Evolutionary conservation across 1,140 invertebrate species (phyloP).

Genomic region (Nomia melanderi): DNA sequence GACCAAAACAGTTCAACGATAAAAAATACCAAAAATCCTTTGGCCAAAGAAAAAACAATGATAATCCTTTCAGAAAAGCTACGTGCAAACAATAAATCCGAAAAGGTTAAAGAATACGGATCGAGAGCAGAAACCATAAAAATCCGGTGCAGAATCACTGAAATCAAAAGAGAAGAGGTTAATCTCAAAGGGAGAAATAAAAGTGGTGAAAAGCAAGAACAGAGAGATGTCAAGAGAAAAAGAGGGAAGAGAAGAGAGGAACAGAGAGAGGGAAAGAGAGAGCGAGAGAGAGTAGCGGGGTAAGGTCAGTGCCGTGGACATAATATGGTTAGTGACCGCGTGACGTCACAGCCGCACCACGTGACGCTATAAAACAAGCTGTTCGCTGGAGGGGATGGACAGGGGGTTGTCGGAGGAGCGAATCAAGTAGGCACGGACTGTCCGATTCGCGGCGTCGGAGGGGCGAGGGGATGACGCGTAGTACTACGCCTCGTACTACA

Average conservation of each 20-base stretch:
- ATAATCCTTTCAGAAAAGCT: too few relatives aligned
- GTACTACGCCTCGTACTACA: conserved; percentile 78
- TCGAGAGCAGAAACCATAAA: too few relatives aligned
- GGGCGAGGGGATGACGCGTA: conserved; percentile 55
- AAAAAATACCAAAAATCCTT: too few relatives aligned
- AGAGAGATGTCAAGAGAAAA: background rate
- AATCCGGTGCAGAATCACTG: too few relatives aligned
- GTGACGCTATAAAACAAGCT: conserved; percentile 62
- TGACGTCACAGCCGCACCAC: conserved; percentile 63
- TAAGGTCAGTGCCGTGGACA: conserved; percentile 75
- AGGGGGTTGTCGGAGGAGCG: background rate
- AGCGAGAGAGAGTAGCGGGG: conserved; percentile 31
- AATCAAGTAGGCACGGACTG: conserved; percentile 24
- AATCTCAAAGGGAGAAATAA: background rate
- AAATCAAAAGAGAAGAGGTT: too few relatives aligned
- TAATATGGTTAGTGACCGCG: conserved; percentile 73
- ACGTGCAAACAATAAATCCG: too few relatives aligned
- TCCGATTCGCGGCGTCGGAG: conserved; percentile 29
- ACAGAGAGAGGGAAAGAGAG: background rate
- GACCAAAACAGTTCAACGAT: too few relatives aligned
- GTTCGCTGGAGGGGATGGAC: background rate
- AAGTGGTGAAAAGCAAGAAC: too few relatives aligned
- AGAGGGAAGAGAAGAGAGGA: too few relatives aligned
- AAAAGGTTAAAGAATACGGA: too few relatives aligned
- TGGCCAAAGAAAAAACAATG: too few relatives aligned